phyloP scores from a whole-genome alignment of 37 sponge, comb jelly and placozoan genomes.

The Theonella swinhoei region DNA sequence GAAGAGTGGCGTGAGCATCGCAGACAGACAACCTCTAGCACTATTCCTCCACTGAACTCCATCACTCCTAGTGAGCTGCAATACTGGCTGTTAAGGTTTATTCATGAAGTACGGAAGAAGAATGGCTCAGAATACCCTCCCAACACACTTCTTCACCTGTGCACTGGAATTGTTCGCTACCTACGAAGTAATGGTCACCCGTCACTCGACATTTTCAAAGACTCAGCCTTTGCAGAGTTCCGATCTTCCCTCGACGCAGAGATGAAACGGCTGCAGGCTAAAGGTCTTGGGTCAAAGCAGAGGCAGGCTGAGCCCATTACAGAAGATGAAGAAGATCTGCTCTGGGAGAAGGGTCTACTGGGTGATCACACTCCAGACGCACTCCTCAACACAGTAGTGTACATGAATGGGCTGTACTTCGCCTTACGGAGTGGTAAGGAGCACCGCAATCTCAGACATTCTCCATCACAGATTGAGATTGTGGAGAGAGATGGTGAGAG shows the following conservation, averaged over 20 bases:
- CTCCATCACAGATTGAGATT: conserved; percentile 23
- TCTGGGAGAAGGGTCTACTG: conserved; percentile 13
- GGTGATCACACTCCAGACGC: conserved; percentile 8
- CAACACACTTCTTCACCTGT: neutral
- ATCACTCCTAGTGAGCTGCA: neutral
- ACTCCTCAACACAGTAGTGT: conserved; percentile 31
- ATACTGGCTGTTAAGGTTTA: conserved; percentile 3
- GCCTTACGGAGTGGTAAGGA: conserved; percentile 33
- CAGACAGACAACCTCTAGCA: neutral
- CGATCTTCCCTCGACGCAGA: conserved; percentile 34
- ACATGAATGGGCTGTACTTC: too few relatives aligned
- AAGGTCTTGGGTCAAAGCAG: neutral
- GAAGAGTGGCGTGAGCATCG: conserved; percentile 4
- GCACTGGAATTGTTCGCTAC: neutral
- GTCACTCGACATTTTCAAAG: conserved; percentile 21
- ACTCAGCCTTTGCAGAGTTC: conserved; percentile 18
- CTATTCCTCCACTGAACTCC: conserved; percentile 1
- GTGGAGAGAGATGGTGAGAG: conserved; percentile 1
- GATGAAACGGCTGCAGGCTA: conserved; percentile 41
- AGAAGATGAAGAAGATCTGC: conserved; percentile 18
- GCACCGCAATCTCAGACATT: conserved; percentile 17
- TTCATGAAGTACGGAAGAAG: conserved; percentile 1
- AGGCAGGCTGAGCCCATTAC: conserved; percentile 38
- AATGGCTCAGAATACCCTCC: neutral
- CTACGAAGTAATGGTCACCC: neutral